These are phyloP conservation scores for Antrozous pallidus DNA, from an alignment of 2,797 vertebrate species.

Conservation along the genomic window DNA sequence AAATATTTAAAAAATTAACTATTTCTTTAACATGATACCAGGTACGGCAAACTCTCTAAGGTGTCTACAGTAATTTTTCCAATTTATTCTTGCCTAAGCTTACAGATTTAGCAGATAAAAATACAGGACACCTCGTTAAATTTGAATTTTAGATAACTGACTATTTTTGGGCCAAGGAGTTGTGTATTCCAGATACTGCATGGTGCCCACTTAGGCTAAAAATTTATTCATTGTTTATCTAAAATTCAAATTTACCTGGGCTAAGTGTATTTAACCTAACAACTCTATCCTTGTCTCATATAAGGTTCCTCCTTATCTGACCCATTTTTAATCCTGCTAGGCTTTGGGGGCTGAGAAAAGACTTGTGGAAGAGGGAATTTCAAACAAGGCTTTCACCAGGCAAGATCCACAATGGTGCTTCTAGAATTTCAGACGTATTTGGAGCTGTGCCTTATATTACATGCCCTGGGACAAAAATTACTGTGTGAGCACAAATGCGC, in stretches of 20 bases:
- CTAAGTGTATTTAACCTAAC: constrained; percentile 18
- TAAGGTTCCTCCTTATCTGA: constrained; percentile 45
- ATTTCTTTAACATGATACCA: not conserved
- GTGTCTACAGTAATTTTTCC: constrained; percentile 10
- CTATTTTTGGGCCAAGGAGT: not conserved
- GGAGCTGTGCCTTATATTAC: constrained; percentile 34
- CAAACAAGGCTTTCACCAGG: not conserved
- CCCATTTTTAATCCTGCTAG: constrained; percentile 41
- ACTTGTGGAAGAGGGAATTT: not conserved
- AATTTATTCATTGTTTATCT: constrained; percentile 23
- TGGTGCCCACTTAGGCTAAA: not conserved
- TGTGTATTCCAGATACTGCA: not conserved
- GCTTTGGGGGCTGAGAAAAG: constrained; percentile 37
- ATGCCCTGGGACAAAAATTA: constrained; percentile 37
- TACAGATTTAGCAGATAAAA: constrained; percentile 34
- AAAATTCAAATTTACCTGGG: constrained; percentile 40
- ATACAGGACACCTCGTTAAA: not conserved
- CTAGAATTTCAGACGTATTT: constrained; percentile 7
- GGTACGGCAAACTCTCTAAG: not conserved
- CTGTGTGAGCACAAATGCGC: constrained; percentile 4
- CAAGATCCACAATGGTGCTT: not conserved
- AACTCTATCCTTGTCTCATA: constrained; percentile 3
- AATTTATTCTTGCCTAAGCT: constrained; percentile 33
- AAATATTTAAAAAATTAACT: not conserved
- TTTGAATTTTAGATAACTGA: constrained; percentile 31